phyloP scores from a whole-genome alignment of 2,113 vertebrate genomes.

The Cyanocitta stelleri region DNA sequence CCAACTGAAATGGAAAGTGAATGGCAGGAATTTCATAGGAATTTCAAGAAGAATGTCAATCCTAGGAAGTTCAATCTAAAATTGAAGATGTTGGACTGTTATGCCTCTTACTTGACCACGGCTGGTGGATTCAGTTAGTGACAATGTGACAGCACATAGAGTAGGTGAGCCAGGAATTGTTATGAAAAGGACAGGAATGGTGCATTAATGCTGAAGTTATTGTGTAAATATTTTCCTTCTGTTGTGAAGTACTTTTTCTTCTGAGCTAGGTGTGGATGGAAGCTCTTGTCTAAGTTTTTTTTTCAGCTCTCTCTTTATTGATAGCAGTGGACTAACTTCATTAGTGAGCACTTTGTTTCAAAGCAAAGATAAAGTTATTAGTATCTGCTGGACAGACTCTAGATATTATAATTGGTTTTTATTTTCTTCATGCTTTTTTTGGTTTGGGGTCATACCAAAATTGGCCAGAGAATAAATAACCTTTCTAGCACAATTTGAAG shows the following conservation, averaged over 20 bases:
- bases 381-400: neutral
- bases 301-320: neutral
- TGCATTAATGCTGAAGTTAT: neutral
- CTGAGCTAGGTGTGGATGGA: neutral
- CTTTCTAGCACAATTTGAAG: neutral
- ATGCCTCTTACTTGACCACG: neutral
- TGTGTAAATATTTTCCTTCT: neutral
- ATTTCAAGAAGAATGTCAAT: neutral
- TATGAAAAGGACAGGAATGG: neutral
- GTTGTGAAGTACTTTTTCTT: neutral
- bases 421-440: neutral
- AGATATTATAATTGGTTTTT: neutral
- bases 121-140: neutral
- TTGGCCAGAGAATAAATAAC: neutral
- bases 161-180: neutral
- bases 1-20: neutral
- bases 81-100: neutral
- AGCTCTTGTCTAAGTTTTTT: neutral
- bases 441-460: neutral
- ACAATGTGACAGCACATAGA: neutral
- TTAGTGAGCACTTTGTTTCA: neutral
- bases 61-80: neutral
- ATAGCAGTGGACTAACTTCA: neutral
- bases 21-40: neutral
- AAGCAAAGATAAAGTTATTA: neutral